phyloP scores from a whole-genome alignment of 1,140 invertebrate species.

The Zaprionus gabonicus region DNA sequence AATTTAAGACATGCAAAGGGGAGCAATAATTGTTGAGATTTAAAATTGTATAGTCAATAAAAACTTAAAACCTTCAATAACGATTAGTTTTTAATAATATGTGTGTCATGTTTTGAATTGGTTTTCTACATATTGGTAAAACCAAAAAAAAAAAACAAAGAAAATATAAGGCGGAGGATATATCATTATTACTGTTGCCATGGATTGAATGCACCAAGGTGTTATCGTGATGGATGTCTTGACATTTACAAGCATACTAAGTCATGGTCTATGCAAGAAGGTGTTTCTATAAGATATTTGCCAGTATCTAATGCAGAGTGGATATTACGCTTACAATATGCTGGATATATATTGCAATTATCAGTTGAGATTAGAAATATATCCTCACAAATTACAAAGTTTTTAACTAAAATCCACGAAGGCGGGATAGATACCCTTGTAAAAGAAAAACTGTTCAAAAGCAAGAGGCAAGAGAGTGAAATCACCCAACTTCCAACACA shows the following conservation, averaged over 20 bases:
- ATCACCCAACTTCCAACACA: neutral
- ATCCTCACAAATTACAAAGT: too few relatives aligned
- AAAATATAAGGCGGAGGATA: constrained; percentile 1
- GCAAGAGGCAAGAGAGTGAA: too few relatives aligned
- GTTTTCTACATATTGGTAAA: neutral
- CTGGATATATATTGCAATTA: constrained; percentile 18
- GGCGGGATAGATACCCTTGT: too few relatives aligned
- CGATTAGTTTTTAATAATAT: neutral
- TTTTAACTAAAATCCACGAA: too few relatives aligned
- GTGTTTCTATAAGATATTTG: neutral
- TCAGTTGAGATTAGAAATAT: neutral
- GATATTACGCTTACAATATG: neutral
- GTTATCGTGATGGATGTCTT: too few relatives aligned
- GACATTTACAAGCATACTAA: too few relatives aligned
- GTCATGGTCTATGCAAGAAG: neutral
- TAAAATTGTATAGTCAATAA: constrained; percentile 1
- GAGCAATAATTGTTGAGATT: neutral
- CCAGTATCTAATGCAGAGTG: neutral
- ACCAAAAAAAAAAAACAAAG: neutral
- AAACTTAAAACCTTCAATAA: neutral
- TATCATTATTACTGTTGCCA: neutral
- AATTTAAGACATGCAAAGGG: neutral
- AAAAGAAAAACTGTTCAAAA: too few relatives aligned
- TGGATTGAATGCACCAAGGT: too few relatives aligned
- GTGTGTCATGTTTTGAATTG: neutral